These are phyloP conservation scores for Melanostoma mellinum DNA, from an alignment of 2,888 invertebrate genomes.

Conservation along the genomic window DNA sequence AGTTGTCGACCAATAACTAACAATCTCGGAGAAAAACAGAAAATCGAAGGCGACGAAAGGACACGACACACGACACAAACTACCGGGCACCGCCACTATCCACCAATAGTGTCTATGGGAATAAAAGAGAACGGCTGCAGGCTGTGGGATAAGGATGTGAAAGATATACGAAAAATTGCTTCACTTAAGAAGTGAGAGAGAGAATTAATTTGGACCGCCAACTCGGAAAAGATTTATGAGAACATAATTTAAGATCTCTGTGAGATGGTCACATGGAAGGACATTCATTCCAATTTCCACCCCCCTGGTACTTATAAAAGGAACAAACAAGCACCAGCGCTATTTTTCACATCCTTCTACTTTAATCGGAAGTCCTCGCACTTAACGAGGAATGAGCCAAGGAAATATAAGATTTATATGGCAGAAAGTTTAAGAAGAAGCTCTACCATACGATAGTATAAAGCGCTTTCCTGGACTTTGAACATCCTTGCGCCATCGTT, in stretches of 20 bases:
- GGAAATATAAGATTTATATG: constrained; percentile 47
- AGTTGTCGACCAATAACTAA: constrained; percentile 72
- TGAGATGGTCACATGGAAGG: constrained; percentile 68
- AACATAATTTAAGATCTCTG: constrained; percentile 74
- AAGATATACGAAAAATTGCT: constrained; percentile 64
- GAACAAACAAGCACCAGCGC: constrained; percentile 66
- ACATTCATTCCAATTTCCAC: constrained; percentile 57
- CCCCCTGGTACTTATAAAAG: not conserved
- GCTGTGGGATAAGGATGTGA: constrained; percentile 47
- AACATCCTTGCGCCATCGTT: constrained; percentile 61
- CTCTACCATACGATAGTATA: constrained; percentile 6
- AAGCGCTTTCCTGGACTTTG: constrained; percentile 52
- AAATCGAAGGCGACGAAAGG: constrained; percentile 71
- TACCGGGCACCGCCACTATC: constrained; percentile 36
- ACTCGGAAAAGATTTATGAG: constrained; percentile 74
- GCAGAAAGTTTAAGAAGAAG: constrained; percentile 54
- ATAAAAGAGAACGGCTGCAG: constrained; percentile 14
- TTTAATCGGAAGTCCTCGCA: constrained; percentile 67
- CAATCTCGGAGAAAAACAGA: constrained; percentile 60
- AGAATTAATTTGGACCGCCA: constrained; percentile 71
- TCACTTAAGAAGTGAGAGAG: constrained; percentile 68
- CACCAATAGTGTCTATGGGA: constrained; percentile 9
- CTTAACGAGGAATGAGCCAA: constrained; percentile 65
- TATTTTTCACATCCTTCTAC: constrained; percentile 67
- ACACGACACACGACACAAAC: constrained; percentile 61